Evolutionary conservation across 2,797 vertebrate species (phyloP).

Genomic region (Syngnathus acus): DNA sequence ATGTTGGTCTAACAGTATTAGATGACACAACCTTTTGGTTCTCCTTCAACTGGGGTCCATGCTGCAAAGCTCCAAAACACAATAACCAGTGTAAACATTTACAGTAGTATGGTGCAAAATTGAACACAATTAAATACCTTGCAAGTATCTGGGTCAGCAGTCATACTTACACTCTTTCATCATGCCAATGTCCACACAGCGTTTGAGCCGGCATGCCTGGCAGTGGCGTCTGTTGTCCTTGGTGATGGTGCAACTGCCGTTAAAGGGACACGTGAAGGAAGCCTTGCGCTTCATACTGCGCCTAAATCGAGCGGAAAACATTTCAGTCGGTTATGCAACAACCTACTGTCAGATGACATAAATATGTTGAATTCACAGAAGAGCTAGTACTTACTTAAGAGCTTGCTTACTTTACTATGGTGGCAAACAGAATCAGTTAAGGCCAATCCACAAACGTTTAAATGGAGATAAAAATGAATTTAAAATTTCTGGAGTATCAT

Average conservation of each 20-base stretch:
- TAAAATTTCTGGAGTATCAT: no score
- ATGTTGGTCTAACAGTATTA: not conserved
- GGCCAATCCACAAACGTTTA: no score
- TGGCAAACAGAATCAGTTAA: no score
- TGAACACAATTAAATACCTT: not conserved
- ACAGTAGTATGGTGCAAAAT: not conserved
- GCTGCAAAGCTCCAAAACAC: not conserved
- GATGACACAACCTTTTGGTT: not conserved
- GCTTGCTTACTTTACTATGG: no score
- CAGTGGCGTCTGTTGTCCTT: slow-evolving; percentile 98
- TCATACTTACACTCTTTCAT: slow-evolving; percentile 89
- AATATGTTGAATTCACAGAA: not conserved
- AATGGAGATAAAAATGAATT: no score
- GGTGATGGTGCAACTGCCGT: slow-evolving; percentile 87
- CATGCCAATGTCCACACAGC: slow-evolving; percentile 77
- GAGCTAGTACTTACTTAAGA: no score
- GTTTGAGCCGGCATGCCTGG: slow-evolving; percentile 92
- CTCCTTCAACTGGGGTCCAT: not conserved
- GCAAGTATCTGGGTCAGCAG: slow-evolving; percentile 25
- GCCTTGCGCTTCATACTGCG: slow-evolving; percentile 97
- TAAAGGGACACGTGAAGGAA: slow-evolving; percentile 90
- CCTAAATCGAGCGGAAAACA: slow-evolving; percentile 50
- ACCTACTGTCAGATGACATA: not conserved
- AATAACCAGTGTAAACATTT: not conserved
- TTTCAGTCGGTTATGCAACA: not conserved